Evolutionary conservation across 2,888 invertebrate species (phyloP).

Genomic region (Entomobrya multifasciata): DNA sequence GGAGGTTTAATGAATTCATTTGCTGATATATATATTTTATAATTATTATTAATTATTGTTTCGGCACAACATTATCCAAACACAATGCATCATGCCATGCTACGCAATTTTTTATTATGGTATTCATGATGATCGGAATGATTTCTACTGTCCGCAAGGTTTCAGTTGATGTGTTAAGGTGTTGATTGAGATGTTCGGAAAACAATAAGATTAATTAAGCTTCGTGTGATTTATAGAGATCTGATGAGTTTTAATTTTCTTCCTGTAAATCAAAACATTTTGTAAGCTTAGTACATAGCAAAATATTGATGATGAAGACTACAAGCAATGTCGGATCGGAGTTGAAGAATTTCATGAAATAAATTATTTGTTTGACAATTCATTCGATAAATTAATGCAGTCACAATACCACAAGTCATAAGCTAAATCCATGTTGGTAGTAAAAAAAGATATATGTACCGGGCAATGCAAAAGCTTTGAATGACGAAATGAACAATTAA

Average conservation of each 20-base stretch:
- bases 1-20: slow-evolving; percentile 7
- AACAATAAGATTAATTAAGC: slow-evolving; percentile 61
- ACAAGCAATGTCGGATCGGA: no score
- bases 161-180: slow-evolving; percentile 17
- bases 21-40: slow-evolving; percentile 24
- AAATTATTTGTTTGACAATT: no score
- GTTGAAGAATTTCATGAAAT: no score
- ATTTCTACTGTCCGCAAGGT: neutral
- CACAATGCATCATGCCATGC: slow-evolving; percentile 11
- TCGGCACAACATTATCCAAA: neutral
- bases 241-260: neutral
- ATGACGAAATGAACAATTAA: no score
- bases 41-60: slow-evolving; percentile 46
- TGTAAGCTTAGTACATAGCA: no score
- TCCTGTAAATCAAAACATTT: neutral
- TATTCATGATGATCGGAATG: neutral
- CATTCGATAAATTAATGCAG: no score
- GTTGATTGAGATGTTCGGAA: slow-evolving; percentile 58
- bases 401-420: no score
- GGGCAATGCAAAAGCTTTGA: no score
- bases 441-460: no score
- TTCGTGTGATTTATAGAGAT: slow-evolving; percentile 30
- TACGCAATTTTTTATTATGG: neutral
- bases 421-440: no score
- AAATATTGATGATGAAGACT: no score